phyloP scores from a whole-genome alignment of 1,140 invertebrate species.

The Drosophila sp. region DNA sequence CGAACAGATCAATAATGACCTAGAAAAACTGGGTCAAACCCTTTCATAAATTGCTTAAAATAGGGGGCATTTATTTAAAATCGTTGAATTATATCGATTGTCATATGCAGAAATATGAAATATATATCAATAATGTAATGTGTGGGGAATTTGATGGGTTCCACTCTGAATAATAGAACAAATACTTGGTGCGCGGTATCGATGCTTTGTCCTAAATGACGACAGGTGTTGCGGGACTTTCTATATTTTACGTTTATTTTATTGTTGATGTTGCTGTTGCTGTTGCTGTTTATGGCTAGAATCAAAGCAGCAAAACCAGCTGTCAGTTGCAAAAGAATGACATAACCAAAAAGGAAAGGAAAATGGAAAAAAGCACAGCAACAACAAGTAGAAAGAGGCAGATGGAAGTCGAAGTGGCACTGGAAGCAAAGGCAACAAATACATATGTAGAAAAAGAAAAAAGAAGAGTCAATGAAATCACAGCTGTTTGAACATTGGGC shows the following conservation, averaged over 20 bases:
- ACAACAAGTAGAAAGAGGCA: slow-evolving; percentile 13
- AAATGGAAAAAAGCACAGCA: slow-evolving; percentile 23
- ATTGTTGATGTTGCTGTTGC: not conserved
- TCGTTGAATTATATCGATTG: too few species aligned
- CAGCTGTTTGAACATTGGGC: slow-evolving; percentile 40
- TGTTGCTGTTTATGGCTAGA: not conserved
- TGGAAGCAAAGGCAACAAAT: not conserved
- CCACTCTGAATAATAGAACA: not conserved
- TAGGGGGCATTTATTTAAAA: not conserved
- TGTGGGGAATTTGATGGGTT: not conserved
- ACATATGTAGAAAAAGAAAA: not conserved
- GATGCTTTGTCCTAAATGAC: not conserved
- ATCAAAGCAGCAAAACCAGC: slow-evolving; percentile 11
- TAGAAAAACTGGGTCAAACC: not conserved
- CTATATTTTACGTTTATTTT: not conserved
- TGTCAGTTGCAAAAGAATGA: slow-evolving; percentile 25
- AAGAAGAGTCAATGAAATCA: slow-evolving; percentile 42
- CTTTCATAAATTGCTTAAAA: not conserved
- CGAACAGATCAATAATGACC: not conserved
- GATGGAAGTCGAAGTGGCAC: not conserved
- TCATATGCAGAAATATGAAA: too few species aligned
- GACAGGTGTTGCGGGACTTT: not conserved
- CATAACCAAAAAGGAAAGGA: slow-evolving; percentile 30
- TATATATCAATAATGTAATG: too few species aligned
- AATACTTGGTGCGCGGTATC: not conserved